Evolutionary conservation across 2,113 vertebrate genomes (phyloP).

Genomic region (Lamprologus lemairii): DNA sequence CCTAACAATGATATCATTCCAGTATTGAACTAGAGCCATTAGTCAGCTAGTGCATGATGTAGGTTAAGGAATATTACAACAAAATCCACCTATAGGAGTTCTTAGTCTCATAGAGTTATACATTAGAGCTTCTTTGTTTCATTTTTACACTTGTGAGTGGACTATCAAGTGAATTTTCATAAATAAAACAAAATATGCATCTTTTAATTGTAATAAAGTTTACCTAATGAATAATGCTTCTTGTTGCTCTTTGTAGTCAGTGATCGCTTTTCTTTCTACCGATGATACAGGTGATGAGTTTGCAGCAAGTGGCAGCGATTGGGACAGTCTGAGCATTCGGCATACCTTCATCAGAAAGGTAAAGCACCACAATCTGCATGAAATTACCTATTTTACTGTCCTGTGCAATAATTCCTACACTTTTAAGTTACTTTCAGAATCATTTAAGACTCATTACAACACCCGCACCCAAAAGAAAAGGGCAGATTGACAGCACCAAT

Average conservation of each 20-base stretch:
- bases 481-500: neutral
- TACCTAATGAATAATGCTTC: neutral
- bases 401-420: neutral
- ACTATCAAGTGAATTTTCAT: neutral
- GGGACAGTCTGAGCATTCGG: constrained; percentile 77
- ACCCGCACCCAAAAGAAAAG: neutral
- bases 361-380: neutral
- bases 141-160: neutral
- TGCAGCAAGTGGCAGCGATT: constrained; percentile 62
- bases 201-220: neutral
- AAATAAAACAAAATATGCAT: neutral
- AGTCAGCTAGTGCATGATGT: neutral
- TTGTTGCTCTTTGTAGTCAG: neutral
- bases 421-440: neutral
- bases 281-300: constrained; percentile 64
- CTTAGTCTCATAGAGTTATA: neutral
- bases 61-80: neutral
- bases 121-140: neutral
- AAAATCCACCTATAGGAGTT: neutral
- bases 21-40: neutral
- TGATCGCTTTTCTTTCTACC: neutral
- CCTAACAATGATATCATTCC: neutral
- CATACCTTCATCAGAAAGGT: constrained; percentile 91
- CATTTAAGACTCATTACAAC: neutral
- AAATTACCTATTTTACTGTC: neutral